Base-by-base conservation (phyloP, 2,113 vertebrate genomes). In the Maccullochella peelii region DNA sequence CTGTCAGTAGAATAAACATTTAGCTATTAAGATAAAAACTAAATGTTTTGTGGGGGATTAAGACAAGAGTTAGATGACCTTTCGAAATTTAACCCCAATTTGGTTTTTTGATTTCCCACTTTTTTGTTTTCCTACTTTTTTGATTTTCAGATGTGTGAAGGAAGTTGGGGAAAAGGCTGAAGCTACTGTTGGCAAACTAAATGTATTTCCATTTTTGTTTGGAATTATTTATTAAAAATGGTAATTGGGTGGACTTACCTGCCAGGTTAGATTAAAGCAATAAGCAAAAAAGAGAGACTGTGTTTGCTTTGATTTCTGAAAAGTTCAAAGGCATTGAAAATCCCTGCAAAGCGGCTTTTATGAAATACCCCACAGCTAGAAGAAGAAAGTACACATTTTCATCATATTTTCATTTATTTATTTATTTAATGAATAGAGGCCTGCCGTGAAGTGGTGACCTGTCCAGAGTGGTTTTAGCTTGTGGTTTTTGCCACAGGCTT, bases 261-360 rank as follows among this genome's bases (percentile, higher is more conserved):
- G 74, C 38, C 75, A 77, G 66, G 50, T 70, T 79, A 77, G 67
- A 77, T 82, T 73, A 84, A 40, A 73, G 47, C 50, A 79, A 40
- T 57, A 62, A 38, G 44, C 49, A 79, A 44, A 38, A 33, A 33
- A 72, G 16, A 55, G 42, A 73, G 59, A 40, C 9, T 58, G 30
- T 58, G 77, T 69, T 63, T 58, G 47, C 55, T 83, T 83, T 73
- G 75, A 83, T 81, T 84, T 81, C 44, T 15, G 40, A 58, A 75
- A 72, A 71, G 57, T 86, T 88, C 73, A 88, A 88, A 86, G 73
- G 50, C 54, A 10, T 36, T 25, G 36, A 18, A 81, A 83, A 71
- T 73, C 75, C 25, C 38, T 65, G 20, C 61, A 79, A 68, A 85
- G 70, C 36, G 2, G 70, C 65, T 69, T 77, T 79, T 55, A 49